Evolutionary conservation across 2,888 invertebrate species (phyloP), one percentile per base, ranked within the genome.

Genomic region (Lacanobia wlatinum): DNA sequence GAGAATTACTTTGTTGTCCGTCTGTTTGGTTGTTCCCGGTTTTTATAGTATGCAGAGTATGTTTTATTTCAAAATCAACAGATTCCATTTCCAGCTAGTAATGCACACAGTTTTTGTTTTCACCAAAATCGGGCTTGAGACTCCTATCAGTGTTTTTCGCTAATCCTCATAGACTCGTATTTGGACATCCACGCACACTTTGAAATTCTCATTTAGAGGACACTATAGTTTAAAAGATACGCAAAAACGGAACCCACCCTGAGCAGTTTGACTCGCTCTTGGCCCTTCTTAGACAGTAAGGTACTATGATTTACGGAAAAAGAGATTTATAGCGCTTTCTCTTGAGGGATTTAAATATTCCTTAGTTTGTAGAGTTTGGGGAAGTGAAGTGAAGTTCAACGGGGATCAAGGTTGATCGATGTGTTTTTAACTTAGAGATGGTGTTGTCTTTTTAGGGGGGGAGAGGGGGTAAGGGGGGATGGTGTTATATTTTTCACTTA

Each of bases 291-390:
- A 12, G 53, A 56, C 53, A 53, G 61, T 40, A 65, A 64, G 61
- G 56, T 60, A 59, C 60, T 80, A 80, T 81, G 81, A 84, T 82
- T 86, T 80, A 82, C 67, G 67, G 75, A 21, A 56, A 59, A 53
- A 55, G 55, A 79, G 87, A 85, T 86, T 87, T 82, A 85, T 86
- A 58, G 65, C 50, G n/a, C n/a, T 43, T 60, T 68, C 48, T 48
- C 48, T 48, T 53, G 50, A 43, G 74, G 70, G 69, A 76, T 76
- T 73, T 69, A 50, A 76, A 78, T 74, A 74, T 70, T 74, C 67
- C 52, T 76, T 70, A 72, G 73, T 81, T 80, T 23, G 48, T 16
- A 18, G 16, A 72, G 50, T 70, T 70, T 14, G 12, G 21, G 43
- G 38, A 38, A 70, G 65, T 67, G 28, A 68, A 63, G n/a, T n/a